These are phyloP conservation scores for Schlechtendalia chinensis DNA, from an alignment of 1,140 invertebrate species.

Conservation along the genomic window DNA sequence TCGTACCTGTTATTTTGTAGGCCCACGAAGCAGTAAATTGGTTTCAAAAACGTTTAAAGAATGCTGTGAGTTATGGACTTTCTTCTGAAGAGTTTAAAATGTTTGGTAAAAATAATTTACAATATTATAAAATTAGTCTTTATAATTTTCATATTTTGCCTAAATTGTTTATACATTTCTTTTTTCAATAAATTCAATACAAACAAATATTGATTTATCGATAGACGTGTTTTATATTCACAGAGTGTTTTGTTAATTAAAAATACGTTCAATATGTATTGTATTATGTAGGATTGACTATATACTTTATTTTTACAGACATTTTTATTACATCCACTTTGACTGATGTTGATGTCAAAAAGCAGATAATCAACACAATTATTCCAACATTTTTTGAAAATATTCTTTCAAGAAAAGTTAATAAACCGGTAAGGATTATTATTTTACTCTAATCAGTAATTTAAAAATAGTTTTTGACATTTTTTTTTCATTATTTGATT, in stretches of 20 bases:
- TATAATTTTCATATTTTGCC: background rate
- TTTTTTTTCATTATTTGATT: too few species aligned
- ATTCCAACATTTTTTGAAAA: conserved; percentile 42
- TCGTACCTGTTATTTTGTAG: background rate
- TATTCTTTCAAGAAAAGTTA: conserved; percentile 9
- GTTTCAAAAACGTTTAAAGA: conserved; percentile 38
- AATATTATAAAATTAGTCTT: too few species aligned
- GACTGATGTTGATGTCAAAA: conserved; percentile 32
- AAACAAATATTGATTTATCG: background rate
- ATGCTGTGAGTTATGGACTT: conserved; percentile 31
- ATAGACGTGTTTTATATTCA: background rate
- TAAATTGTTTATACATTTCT: background rate
- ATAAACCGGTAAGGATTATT: conserved; percentile 19
- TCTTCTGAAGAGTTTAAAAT: conserved; percentile 14
- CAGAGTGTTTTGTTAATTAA: background rate
- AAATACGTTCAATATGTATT: background rate
- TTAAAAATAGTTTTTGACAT: too few species aligned
- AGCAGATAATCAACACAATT: conserved; percentile 19
- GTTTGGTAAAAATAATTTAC: background rate
- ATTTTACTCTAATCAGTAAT: background rate
- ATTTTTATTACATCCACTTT: conserved; percentile 43
- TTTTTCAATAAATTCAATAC: background rate
- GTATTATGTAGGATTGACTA: too few species aligned
- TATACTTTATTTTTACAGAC: background rate
- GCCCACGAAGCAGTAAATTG: conserved; percentile 16